A percentile compares a stretch with the other conserved stretches of the same genome.
phyloP scores from a whole-genome alignment of 2,888 invertebrate genomes.

The Junonia oenone region DNA sequence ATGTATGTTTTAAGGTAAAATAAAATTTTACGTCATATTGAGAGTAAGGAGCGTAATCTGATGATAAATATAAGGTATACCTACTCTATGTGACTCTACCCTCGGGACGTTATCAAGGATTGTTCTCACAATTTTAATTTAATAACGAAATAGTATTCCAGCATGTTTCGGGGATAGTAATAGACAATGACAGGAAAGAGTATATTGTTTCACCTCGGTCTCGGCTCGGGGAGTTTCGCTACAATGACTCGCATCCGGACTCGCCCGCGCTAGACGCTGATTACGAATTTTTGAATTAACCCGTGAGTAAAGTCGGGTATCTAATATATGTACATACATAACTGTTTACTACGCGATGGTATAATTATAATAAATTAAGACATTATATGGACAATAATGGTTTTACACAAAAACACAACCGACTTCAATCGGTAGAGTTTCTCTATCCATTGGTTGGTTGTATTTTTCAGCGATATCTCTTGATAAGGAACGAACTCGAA shows the following conservation, averaged over 20 bases:
- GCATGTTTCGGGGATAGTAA: constrained; percentile 13
- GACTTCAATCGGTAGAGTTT: too few relatives aligned
- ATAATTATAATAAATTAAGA: too few relatives aligned
- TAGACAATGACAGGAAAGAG: constrained; percentile 72
- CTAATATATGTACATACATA: too few relatives aligned
- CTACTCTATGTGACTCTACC: background rate
- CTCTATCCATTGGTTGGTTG: too few relatives aligned
- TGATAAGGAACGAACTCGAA: too few relatives aligned
- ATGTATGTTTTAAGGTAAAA: background rate
- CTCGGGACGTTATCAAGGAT: background rate
- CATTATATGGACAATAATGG: too few relatives aligned
- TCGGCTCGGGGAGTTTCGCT: constrained; percentile 71
- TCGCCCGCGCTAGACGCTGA: constrained; percentile 38
- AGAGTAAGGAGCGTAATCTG: too few relatives aligned
- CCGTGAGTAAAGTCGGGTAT: too few relatives aligned
- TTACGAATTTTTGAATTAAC: constrained; percentile 24
- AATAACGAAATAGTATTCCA: constrained; percentile 15
- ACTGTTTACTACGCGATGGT: too few relatives aligned
- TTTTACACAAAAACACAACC: too few relatives aligned
- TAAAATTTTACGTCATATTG: background rate
- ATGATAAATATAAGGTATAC: too few relatives aligned
- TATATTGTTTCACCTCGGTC: constrained; percentile 68
- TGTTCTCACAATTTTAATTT: constrained; percentile 18
- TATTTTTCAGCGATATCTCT: too few relatives aligned
- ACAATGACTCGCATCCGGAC: constrained; percentile 75